Conservation (phyloP, 2,113 vertebrate genomes). For the Osmerus mordax region DNA sequence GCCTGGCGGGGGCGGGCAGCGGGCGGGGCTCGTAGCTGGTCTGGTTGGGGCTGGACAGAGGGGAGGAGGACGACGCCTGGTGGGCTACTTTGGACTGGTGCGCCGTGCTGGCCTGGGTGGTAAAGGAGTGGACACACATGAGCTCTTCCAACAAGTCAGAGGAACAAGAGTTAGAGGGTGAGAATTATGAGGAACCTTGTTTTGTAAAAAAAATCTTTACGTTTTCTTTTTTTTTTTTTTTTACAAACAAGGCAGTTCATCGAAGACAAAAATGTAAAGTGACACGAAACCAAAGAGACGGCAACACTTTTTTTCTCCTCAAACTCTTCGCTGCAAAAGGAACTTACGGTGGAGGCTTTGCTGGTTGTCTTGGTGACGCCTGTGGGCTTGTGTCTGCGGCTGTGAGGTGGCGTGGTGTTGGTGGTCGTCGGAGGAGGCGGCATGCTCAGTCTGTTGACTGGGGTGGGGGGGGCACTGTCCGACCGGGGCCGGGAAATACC, state of each 20-base stretch:
- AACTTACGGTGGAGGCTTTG: constrained; percentile 80
- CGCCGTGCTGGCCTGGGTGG: constrained; percentile 72
- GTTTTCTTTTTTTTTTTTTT: too few species aligned
- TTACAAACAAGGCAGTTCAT: too few species aligned
- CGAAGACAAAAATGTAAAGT: too few species aligned
- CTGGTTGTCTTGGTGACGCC: constrained; percentile 82
- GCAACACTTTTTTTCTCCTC: not conserved
- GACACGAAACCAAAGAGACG: too few species aligned
- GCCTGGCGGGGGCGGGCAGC: constrained; percentile 83
- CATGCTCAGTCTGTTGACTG: constrained; percentile 83
- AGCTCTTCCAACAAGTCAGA: not conserved
- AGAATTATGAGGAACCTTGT: too few species aligned
- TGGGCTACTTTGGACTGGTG: constrained; percentile 80
- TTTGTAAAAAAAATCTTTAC: too few species aligned
- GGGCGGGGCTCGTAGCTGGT: constrained; percentile 84
- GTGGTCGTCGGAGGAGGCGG: constrained; percentile 66
- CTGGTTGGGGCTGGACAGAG: constrained; percentile 86
- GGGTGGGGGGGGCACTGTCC: constrained; percentile 87
- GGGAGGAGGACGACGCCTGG: constrained; percentile 82
- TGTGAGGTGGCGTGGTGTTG: constrained; percentile 86
- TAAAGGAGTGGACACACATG: not conserved
- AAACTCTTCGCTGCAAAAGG: not conserved
- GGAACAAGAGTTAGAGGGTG: too few species aligned
- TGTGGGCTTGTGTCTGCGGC: constrained; percentile 80
- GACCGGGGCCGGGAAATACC: constrained; percentile 88